phyloP scores from a whole-genome alignment of 2,888 invertebrate genomes.

The Heliconius aoede region DNA sequence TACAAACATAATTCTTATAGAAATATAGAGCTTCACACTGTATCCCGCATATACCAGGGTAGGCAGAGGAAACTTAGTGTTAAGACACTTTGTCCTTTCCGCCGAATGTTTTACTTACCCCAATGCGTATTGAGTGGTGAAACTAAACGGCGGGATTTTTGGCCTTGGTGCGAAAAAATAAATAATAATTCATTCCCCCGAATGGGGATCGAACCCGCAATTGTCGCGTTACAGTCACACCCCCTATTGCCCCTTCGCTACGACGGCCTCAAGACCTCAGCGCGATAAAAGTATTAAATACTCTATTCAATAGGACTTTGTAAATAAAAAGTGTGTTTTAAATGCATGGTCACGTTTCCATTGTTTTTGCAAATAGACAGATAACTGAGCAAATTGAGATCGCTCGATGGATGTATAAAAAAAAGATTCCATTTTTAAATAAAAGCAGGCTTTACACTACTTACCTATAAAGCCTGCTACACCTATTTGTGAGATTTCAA shows the following conservation, averaged over 20 bases:
- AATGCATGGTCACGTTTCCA: conserved; percentile 8
- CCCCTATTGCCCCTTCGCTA: too few relatives aligned
- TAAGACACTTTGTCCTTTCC: neutral
- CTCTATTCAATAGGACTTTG: neutral
- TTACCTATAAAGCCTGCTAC: too few relatives aligned
- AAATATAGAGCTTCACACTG: too few relatives aligned
- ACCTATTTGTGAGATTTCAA: neutral
- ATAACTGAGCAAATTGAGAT: conserved; percentile 2
- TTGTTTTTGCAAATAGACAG: neutral
- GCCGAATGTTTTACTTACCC: neutral
- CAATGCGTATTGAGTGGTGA: neutral
- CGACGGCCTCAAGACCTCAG: too few relatives aligned
- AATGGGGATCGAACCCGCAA: too few relatives aligned
- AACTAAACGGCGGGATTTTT: neutral
- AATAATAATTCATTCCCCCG: too few relatives aligned
- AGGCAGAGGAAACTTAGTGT: neutral
- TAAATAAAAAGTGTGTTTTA: neutral
- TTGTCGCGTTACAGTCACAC: too few relatives aligned
- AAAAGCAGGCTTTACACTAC: neutral
- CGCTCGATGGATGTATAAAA: conserved; percentile 5
- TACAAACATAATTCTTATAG: too few relatives aligned
- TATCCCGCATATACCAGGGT: too few relatives aligned
- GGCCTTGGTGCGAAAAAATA: too few relatives aligned
- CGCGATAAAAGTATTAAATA: neutral
- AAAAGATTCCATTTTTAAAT: neutral